Percentiles rank a stretch among this genome's conserved stretches.
Evolutionary conservation across 2,888 invertebrate species (phyloP).

Genomic region (Sthenelais limicola): DNA sequence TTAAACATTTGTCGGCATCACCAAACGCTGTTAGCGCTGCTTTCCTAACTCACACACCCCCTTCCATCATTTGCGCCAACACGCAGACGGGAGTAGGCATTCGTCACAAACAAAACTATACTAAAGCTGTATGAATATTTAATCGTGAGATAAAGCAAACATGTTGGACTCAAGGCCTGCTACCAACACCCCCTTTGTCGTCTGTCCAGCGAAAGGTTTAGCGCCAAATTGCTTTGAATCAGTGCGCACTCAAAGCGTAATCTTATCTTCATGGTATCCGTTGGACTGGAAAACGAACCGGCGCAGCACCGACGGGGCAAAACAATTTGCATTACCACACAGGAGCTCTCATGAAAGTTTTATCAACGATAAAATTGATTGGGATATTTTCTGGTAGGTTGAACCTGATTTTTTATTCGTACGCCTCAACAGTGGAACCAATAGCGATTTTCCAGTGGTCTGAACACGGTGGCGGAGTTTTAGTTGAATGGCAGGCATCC

Average conservation of each 20-base stretch:
- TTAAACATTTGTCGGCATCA: too few species aligned
- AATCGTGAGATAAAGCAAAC: slow-evolving; percentile 33
- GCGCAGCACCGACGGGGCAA: slow-evolving; percentile 30
- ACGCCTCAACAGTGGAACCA: not conserved
- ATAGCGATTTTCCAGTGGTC: slow-evolving; percentile 19
- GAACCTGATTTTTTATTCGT: not conserved
- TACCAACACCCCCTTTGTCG: slow-evolving; percentile 13
- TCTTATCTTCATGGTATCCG: not conserved
- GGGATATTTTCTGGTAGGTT: slow-evolving; percentile 11
- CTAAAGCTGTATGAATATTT: slow-evolving; percentile 24
- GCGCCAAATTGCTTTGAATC: slow-evolving; percentile 23
- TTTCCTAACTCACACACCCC: too few species aligned
- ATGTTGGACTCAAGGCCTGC: not conserved
- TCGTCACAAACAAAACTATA: too few species aligned
- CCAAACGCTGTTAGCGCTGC: too few species aligned
- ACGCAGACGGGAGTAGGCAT: too few species aligned
- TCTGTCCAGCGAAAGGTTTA: slow-evolving; percentile 19
- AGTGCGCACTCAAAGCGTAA: slow-evolving; percentile 38
- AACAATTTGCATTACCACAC: slow-evolving; percentile 36
- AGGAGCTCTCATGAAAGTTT: slow-evolving; percentile 28
- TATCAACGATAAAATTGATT: slow-evolving; percentile 37
- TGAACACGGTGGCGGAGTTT: too few species aligned
- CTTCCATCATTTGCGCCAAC: too few species aligned
- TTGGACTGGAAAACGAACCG: slow-evolving; percentile 10
- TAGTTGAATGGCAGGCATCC: too few species aligned